Evolutionary conservation across 2,797 vertebrate species (phyloP).

Genomic region (Clarias fuscus): DNA sequence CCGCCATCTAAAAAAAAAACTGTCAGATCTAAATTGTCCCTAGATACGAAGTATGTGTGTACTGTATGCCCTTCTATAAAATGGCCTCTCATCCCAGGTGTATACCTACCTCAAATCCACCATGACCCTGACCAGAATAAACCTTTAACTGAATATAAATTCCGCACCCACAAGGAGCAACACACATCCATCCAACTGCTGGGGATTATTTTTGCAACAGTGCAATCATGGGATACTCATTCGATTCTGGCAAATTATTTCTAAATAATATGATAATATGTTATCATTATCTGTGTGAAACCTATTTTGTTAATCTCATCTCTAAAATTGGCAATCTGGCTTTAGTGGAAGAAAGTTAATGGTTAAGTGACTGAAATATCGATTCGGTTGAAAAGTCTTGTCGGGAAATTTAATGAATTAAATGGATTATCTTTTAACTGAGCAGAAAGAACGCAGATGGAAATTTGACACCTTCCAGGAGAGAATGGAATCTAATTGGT

Average conservation of each 20-base stretch:
- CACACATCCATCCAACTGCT: background rate
- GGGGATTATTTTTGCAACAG: background rate
- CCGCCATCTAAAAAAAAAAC: background rate
- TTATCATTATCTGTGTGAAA: slow-evolving; percentile 29
- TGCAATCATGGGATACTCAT: slow-evolving; percentile 11
- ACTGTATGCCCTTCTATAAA: background rate
- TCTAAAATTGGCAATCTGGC: slow-evolving; percentile 37
- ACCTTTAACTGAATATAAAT: background rate
- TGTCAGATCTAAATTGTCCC: background rate
- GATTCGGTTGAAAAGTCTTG: slow-evolving; percentile 47
- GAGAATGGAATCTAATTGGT: slow-evolving; percentile 27
- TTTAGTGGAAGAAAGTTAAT: slow-evolving; percentile 43
- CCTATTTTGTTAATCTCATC: slow-evolving; percentile 32
- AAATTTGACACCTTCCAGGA: slow-evolving; percentile 32
- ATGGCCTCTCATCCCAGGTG: background rate
- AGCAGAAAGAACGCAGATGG: slow-evolving; percentile 40
- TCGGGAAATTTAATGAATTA: slow-evolving; percentile 36
- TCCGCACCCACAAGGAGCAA: background rate
- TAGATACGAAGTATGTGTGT: background rate
- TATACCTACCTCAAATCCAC: background rate
- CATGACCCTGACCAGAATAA: background rate
- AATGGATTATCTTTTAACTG: slow-evolving; percentile 35
- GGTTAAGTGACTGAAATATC: slow-evolving; percentile 48
- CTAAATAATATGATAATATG: slow-evolving; percentile 26
- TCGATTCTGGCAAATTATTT: slow-evolving; percentile 10